Conservation (phyloP, 2,888 invertebrate species). For the Parthenolecanium corni region DNA sequence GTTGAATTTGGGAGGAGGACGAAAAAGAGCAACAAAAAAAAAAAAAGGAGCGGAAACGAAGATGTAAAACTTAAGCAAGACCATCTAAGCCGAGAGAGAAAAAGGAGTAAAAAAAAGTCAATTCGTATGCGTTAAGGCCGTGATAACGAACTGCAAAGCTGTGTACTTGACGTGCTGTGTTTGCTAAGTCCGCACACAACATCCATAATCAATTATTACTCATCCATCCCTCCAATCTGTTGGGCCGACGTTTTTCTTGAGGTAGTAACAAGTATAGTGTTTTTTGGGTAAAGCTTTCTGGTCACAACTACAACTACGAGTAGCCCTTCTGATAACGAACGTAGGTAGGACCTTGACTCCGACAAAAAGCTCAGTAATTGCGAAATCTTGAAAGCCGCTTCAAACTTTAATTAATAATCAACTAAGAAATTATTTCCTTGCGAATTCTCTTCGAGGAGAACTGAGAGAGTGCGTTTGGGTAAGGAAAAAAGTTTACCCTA, state of each 20-base stretch:
- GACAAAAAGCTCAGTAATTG: constrained; percentile 26
- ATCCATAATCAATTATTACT: constrained; percentile 27
- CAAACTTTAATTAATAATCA: constrained; percentile 26
- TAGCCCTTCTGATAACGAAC: no score
- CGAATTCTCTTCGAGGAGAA: not conserved
- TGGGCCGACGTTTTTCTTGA: not conserved
- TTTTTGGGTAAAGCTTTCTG: no score
- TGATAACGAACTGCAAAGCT: constrained; percentile 27
- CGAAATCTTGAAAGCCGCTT: constrained; percentile 15
- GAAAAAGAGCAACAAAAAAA: no score
- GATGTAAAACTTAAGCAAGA: no score
- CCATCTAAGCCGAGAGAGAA: not conserved
- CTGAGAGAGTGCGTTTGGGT: not conserved
- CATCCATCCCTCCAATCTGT: constrained; percentile 13
- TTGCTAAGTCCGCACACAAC: constrained; percentile 23
- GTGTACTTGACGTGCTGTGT: constrained; percentile 28
- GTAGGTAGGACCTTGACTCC: not conserved
- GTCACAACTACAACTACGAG: no score
- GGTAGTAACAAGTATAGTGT: no score
- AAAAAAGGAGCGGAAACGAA: no score
- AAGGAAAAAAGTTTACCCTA: not conserved
- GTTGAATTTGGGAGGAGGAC: no score
- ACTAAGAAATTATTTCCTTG: constrained; percentile 9
- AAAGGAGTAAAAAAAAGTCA: constrained; percentile 9
- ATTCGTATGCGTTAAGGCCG: constrained; percentile 25